Evolutionary conservation across 1,140 invertebrate genomes (phyloP), one percentile per base, ranked within the genome.

Genomic region (Hyposmocoma kahamanoa): DNA sequence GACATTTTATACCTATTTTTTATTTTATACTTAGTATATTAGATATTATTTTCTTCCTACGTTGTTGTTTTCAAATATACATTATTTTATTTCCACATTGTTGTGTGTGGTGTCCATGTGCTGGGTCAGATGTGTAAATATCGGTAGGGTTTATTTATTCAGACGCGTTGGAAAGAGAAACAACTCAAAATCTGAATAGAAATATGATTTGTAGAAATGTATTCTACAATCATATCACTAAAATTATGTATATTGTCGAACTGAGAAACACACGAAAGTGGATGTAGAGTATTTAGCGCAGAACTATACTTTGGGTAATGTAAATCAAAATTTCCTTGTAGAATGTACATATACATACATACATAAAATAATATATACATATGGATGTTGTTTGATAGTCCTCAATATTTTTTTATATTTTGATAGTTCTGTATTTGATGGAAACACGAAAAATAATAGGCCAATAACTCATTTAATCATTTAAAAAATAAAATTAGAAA

Each of bases 401-500:
- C 78, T 83, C 79, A 72, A 85, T 86, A 87, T 87, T 86, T 86
- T 86, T 87, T 86, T 85, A 87, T 86, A 86, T 87, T 86, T 87
- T 87, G 86, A 86, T 86, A 86, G 84, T 84, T 87, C 85, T 87
- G 83, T 87, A 87, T 86, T 82, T 83, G 69, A 80, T 69, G 60
- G 30, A 56, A 68, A 79, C 70, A 78, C 64, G 72, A 21, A 13
- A 75, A 72, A 76, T 75, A 76, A 82, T 82, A 85, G 76, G 82
- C 76, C 79, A 78, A 84, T 80, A 72, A 72, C 71, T 81, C 65
- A 76, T 80, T 76, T 81, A 81, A 82, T 75, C 78, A 81, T 84
- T 82, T 67, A 71, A 72, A 73, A 53, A 50, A 44, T 34, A 65
- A 59, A 41, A n/a, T n/a, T n/a, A n/a, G n/a, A n/a, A 62, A 59